Conservation (phyloP, 2,113 vertebrate genomes). For the Machaerirhynchus nigripectus region DNA sequence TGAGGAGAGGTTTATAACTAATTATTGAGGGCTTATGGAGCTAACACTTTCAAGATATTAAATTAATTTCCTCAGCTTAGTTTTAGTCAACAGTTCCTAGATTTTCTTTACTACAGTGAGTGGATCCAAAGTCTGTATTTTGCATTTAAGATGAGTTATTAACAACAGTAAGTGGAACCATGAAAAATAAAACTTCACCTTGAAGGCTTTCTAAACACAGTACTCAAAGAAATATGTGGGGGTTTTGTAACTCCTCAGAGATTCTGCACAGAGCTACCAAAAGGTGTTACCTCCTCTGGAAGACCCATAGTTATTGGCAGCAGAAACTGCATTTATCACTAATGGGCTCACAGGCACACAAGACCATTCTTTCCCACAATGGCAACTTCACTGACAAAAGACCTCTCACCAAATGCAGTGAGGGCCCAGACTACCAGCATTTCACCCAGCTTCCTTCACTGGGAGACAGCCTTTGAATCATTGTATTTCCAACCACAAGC, state of each 20-base stretch:
- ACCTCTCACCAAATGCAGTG: neutral
- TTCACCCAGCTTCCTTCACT: neutral
- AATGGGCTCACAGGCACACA: neutral
- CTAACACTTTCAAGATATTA: neutral
- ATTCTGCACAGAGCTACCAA: neutral
- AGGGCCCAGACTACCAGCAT: neutral
- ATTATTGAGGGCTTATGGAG: neutral
- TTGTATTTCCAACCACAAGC: neutral
- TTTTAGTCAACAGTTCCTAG: neutral
- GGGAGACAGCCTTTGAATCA: neutral
- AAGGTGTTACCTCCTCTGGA: neutral
- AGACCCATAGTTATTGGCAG: neutral
- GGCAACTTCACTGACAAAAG: neutral
- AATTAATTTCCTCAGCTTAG: neutral
- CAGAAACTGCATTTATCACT: neutral
- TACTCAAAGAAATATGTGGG: fast-evolving
- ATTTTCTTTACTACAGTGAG: neutral
- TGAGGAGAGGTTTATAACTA: neutral
- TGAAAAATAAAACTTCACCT: neutral
- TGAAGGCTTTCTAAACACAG: neutral
- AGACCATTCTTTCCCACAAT: neutral
- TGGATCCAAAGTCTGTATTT: neutral
- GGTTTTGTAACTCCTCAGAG: neutral
- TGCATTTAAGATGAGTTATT: neutral
- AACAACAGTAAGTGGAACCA: neutral